Evolutionary conservation across 2,113 vertebrate species (phyloP).

Genomic region (Sisor rabdophorus): DNA sequence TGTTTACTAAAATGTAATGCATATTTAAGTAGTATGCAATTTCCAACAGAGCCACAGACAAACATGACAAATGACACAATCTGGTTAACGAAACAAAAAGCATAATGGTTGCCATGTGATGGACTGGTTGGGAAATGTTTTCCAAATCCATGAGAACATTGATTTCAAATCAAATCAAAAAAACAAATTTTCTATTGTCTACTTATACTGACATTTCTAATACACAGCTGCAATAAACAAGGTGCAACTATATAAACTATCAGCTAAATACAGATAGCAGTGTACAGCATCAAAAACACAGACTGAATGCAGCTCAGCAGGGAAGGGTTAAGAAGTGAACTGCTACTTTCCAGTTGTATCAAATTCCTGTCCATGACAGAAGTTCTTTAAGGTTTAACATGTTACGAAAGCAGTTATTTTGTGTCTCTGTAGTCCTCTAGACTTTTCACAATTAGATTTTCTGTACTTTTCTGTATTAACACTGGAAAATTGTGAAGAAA

Average conservation of each 20-base stretch:
- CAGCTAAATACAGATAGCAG: background rate
- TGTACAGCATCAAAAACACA: background rate
- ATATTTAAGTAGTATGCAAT: too few relatives aligned
- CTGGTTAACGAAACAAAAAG: too few relatives aligned
- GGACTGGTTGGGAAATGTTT: too few relatives aligned
- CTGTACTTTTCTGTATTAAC: too few relatives aligned
- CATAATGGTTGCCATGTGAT: too few relatives aligned
- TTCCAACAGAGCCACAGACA: too few relatives aligned
- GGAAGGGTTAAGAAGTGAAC: background rate
- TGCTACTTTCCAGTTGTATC: too few relatives aligned
- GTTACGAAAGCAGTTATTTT: background rate
- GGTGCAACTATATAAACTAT: background rate
- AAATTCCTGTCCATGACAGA: background rate
- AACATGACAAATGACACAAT: too few relatives aligned
- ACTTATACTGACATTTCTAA: background rate
- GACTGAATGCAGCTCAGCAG: background rate
- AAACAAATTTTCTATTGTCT: constrained; percentile 5
- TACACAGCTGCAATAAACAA: constrained; percentile 11
- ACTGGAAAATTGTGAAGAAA: too few relatives aligned
- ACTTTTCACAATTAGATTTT: background rate
- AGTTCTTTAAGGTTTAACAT: too few relatives aligned
- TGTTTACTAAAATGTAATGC: too few relatives aligned
- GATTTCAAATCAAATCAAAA: constrained; percentile 1
- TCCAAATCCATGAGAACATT: too few relatives aligned
- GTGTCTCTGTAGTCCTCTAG: background rate